Evolutionary conservation across 1,140 invertebrate species (phyloP).

Genomic region (Brachionus plicatilis): DNA sequence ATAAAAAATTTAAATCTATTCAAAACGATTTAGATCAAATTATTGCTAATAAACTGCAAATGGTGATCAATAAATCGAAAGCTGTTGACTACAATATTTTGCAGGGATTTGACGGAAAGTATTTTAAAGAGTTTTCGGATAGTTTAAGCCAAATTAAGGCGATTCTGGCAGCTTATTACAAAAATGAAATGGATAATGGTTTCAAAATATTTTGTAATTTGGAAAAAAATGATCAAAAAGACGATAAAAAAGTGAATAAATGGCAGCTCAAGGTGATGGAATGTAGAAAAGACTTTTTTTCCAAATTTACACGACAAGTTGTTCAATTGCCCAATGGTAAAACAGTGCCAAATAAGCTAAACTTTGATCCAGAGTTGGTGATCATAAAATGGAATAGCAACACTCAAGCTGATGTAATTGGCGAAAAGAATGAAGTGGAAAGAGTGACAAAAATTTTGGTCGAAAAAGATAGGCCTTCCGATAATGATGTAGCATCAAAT

Average conservation of each 20-base stretch:
- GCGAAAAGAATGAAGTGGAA: neutral
- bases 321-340: neutral
- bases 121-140: neutral
- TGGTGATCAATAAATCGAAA: neutral
- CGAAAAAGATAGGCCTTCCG: neutral
- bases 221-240: neutral
- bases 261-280: neutral
- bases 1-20: neutral
- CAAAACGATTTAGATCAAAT: neutral
- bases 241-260: neutral
- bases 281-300: neutral
- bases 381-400: neutral
- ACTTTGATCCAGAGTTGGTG: neutral
- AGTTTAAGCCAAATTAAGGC: neutral
- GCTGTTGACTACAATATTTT: neutral
- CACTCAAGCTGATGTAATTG: neutral
- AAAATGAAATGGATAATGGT: neutral
- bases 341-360: neutral
- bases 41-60: neutral
- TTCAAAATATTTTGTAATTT: conserved; percentile 5
- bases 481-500: neutral
- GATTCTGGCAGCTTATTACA: neutral
- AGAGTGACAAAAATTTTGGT: neutral
- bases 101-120: neutral
- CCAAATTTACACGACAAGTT: neutral